Evolutionary conservation across 2,113 vertebrate species (phyloP).

Genomic region (Chaenogobius annularis): DNA sequence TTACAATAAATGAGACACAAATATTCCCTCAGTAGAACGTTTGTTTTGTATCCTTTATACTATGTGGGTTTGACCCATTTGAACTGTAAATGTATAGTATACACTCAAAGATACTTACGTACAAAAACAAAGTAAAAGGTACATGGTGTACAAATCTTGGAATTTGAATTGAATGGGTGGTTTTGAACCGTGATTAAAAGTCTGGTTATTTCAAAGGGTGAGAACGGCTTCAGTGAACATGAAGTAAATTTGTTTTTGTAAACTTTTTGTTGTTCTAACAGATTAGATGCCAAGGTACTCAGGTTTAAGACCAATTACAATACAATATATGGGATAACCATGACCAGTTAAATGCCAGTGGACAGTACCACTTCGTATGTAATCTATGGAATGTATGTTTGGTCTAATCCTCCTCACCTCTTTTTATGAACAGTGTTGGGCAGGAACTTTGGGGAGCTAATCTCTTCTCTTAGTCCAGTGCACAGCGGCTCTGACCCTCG

Average conservation of each 20-base stretch:
- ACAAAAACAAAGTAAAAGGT: too few relatives aligned
- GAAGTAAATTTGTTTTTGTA: too few relatives aligned
- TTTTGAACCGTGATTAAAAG: too few relatives aligned
- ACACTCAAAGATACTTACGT: too few relatives aligned
- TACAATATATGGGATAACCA: conserved; percentile 63
- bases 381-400: conserved; percentile 4
- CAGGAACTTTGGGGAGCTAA: conserved; percentile 67
- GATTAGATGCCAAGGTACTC: too few relatives aligned
- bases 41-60: not conserved
- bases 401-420: conserved; percentile 52
- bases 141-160: too few relatives aligned
- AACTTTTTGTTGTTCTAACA: too few relatives aligned
- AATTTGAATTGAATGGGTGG: too few relatives aligned
- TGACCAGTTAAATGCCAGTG: conserved; percentile 79
- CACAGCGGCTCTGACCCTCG: conserved; percentile 65
- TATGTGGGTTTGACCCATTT: not conserved
- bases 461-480: conserved; percentile 67
- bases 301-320: too few relatives aligned
- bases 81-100: not conserved
- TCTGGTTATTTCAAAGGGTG: too few relatives aligned
- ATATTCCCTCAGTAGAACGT: conserved; percentile 6
- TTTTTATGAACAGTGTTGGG: conserved; percentile 60
- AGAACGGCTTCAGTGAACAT: too few relatives aligned
- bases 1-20: conserved; percentile 35
- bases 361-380: conserved; percentile 52